phyloP scores from a whole-genome alignment of 2,888 invertebrate species.

The Melieria picta region DNA sequence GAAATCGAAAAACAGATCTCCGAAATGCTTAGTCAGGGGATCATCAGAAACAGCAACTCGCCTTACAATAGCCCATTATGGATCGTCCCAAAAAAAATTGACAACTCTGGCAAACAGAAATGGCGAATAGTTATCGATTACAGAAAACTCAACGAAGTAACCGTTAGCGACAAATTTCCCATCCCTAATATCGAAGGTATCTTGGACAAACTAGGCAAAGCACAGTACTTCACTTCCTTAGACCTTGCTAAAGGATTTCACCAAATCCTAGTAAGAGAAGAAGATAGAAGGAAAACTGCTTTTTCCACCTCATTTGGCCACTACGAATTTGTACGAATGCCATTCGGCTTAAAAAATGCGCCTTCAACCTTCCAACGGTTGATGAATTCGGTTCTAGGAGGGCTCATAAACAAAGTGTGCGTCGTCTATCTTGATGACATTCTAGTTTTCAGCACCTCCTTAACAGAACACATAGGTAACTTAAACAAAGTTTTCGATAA shows the following conservation, averaged over 20 bases:
- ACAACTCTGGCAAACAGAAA: constrained; percentile 14
- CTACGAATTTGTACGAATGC: constrained; percentile 6
- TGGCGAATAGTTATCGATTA: constrained; percentile 17
- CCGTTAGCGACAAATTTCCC: constrained; percentile 10
- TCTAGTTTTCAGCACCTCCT: background rate
- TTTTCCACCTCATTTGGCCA: background rate
- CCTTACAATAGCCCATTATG: background rate
- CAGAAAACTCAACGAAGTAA: constrained; percentile 15
- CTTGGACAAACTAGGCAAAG: constrained; percentile 7
- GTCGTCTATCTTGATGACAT: background rate
- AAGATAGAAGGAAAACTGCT: background rate
- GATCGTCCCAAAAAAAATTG: constrained; percentile 10
- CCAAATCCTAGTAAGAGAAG: constrained; percentile 1
- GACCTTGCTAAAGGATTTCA: background rate
- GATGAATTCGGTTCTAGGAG: background rate
- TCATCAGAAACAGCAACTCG: background rate
- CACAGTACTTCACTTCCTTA: constrained; percentile 1
- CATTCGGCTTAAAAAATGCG: constrained; percentile 7
- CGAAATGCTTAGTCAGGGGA: constrained; percentile 6
- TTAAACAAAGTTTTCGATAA: background rate
- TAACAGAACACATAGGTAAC: background rate
- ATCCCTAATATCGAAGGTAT: constrained; percentile 9
- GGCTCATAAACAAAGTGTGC: background rate
- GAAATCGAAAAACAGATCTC: constrained; percentile 8
- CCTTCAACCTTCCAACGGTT: constrained; percentile 1